A percentile compares a stretch with the other conserved stretches of the same genome.
phyloP scores from a whole-genome alignment of 53 echinoderm and acorn worm species.

The Hippasteria phrygiana region DNA sequence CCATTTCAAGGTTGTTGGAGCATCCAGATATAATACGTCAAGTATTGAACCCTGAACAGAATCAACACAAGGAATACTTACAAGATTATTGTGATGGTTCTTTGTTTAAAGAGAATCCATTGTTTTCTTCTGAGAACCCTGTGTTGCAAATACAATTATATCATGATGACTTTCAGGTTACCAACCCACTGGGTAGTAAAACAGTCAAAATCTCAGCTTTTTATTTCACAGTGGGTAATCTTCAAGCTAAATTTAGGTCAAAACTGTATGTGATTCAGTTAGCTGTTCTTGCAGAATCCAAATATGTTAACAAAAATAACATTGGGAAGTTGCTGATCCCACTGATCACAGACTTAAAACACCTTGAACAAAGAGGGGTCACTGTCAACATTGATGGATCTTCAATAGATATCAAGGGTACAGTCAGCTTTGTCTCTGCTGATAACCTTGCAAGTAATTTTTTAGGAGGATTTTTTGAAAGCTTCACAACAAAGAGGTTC shows the following conservation, averaged over 20 bases:
- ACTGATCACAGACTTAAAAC: constrained; percentile 54
- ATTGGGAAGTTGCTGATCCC: constrained; percentile 41
- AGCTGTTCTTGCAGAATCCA: constrained; percentile 29
- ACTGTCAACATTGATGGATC: constrained; percentile 58
- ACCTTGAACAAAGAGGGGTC: constrained; percentile 62
- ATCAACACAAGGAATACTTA: neutral
- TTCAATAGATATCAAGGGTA: constrained; percentile 49
- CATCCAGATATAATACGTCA: constrained; percentile 31
- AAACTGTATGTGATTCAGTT: constrained; percentile 38
- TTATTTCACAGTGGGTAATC: constrained; percentile 18
- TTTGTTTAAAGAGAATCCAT: constrained; percentile 32
- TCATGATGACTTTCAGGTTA: constrained; percentile 41
- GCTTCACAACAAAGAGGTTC: constrained; percentile 54
- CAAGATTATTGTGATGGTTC: constrained; percentile 23
- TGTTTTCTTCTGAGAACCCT: constrained; percentile 4
- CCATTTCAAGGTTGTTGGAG: constrained; percentile 17
- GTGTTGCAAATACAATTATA: constrained; percentile 10
- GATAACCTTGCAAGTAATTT: constrained; percentile 75
- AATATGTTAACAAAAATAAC: constrained; percentile 38
- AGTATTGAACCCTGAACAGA: neutral
- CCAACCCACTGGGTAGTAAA: constrained; percentile 33
- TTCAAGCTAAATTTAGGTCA: constrained; percentile 12
- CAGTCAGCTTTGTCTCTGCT: constrained; percentile 65
- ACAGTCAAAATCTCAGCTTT: constrained; percentile 22
- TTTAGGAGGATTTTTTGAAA: constrained; percentile 71